Base-by-base conservation (phyloP, 2,797 vertebrate species). In the Hippocampus kuda region DNA sequence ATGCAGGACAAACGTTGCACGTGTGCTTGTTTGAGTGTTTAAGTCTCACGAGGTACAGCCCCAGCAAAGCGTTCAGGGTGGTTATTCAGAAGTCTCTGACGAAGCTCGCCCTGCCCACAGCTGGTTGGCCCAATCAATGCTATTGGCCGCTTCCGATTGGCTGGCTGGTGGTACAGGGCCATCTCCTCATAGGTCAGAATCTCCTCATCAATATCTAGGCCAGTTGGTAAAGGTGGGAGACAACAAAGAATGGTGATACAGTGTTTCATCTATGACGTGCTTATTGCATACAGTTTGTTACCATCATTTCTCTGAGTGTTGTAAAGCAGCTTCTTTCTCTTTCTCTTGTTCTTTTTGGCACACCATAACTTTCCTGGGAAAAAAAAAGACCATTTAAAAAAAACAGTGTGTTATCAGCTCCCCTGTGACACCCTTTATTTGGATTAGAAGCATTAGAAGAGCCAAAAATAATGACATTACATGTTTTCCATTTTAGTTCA, bases 331-430 rank as follows among this genome's bases (percentile, higher is more conserved):
- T 99, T 99, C 91, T 98, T 98, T 75, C 96, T 91, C 82, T 98
- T 99, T 90, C 95, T 96, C 88, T 98, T 98, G 88, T 98, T 99
- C 83, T 98, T 98, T 89, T 99, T 99, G 0, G 95, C 96, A 13
- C 95, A 99, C 97, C 96, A 99, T 9, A 99, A 91, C 86, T 99
- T 99, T 74, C 97, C 97, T 97, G 80, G 38, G 67, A 69, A 72
- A 72, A 72, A 72, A 5, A 79, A 4, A 46, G n/a, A 60, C 38
- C 11, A 8, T 16, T 20, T 16, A 48, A 38, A 38, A 38, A 34
- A 38, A 38, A 34, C n/a, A n/a, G n/a, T n/a, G n/a, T n/a, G n/a
- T n/a, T n/a, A n/a, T n/a, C n/a, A n/a, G n/a, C n/a, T n/a, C n/a
- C n/a, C n/a, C n/a, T n/a, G n/a, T n/a, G n/a, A n/a, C n/a, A n/a